Conservation (phyloP, 2,888 invertebrate species). For the Scaptomyza tumidula region DNA sequence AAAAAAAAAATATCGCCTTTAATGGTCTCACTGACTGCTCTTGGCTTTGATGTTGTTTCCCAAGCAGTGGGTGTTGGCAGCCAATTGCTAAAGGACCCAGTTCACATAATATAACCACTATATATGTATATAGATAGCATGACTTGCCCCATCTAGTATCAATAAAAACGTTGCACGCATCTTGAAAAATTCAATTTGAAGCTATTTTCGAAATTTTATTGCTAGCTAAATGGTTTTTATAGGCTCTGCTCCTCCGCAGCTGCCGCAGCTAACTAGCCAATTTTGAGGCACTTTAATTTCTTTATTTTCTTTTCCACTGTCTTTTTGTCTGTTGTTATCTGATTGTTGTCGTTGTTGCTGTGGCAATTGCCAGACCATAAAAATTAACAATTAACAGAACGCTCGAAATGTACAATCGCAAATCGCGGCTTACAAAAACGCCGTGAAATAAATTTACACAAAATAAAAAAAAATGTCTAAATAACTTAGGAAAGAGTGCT, state of each 20-base stretch:
- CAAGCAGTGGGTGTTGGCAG: constrained; percentile 61
- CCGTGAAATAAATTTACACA: constrained; percentile 52
- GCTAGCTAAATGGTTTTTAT: constrained; percentile 82
- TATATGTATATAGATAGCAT: constrained; percentile 7
- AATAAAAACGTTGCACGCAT: constrained; percentile 61
- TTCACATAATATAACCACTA: constrained; percentile 9
- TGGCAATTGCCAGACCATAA: constrained; percentile 81
- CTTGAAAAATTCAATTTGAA: constrained; percentile 70
- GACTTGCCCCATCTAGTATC: constrained; percentile 42
- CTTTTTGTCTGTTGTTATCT: constrained; percentile 35
- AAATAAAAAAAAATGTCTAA: constrained; percentile 32
- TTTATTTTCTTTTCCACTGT: constrained; percentile 62
- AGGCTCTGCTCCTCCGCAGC: constrained; percentile 37
- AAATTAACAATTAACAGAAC: constrained; percentile 82
- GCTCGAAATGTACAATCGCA: constrained; percentile 68
- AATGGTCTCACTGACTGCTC: constrained; percentile 60
- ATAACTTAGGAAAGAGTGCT: neutral
- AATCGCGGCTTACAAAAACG: constrained; percentile 80
- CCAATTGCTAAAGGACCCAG: constrained; percentile 43
- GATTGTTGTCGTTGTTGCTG: constrained; percentile 43
- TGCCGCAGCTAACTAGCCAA: constrained; percentile 9
- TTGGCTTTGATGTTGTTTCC: constrained; percentile 65
- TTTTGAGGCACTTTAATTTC: constrained; percentile 67
- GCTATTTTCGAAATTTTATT: constrained; percentile 74
- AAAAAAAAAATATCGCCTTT: constrained; percentile 49